A percentile compares a stretch with the other conserved stretches of the same genome.
These are phyloP conservation scores for Anomalospiza imberbis DNA, from an alignment of 2,797 vertebrate genomes.

Conservation along the genomic window DNA sequence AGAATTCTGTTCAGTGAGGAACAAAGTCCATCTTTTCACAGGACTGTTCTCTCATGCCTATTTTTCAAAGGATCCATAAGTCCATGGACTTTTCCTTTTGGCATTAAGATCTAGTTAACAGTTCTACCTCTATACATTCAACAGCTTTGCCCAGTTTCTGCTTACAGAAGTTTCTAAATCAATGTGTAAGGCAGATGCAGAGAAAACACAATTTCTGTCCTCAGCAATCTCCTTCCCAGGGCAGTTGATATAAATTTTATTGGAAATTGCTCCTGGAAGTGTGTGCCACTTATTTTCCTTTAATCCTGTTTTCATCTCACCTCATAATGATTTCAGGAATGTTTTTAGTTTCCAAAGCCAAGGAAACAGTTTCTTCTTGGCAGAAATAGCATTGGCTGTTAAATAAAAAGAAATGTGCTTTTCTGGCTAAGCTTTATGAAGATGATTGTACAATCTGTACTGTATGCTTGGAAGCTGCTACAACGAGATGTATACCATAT, in stretches of 20 bases:
- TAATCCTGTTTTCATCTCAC: conserved; percentile 60
- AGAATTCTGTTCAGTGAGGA: neutral
- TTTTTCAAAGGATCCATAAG: neutral
- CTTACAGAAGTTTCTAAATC: neutral
- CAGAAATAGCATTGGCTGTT: neutral
- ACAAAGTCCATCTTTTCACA: neutral
- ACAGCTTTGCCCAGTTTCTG: neutral
- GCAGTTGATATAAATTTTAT: neutral
- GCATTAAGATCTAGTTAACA: neutral
- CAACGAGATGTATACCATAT: neutral
- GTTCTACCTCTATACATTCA: neutral
- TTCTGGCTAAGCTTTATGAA: conserved; percentile 8
- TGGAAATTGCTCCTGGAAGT: neutral
- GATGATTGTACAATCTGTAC: conserved; percentile 42
- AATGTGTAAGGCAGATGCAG: neutral
- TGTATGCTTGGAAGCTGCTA: neutral
- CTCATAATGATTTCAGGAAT: conserved; percentile 46
- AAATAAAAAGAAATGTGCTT: conserved; percentile 29
- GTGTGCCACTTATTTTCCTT: conserved; percentile 15
- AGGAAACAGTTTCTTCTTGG: conserved; percentile 8
- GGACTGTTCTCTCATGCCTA: neutral
- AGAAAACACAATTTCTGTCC: neutral
- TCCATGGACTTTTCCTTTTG: neutral
- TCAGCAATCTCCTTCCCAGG: neutral
- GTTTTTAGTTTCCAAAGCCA: conserved; percentile 50